These are phyloP conservation scores for Kryphioiulus occultus DNA, from an alignment of 2,888 invertebrate genomes.

Conservation along the genomic window DNA sequence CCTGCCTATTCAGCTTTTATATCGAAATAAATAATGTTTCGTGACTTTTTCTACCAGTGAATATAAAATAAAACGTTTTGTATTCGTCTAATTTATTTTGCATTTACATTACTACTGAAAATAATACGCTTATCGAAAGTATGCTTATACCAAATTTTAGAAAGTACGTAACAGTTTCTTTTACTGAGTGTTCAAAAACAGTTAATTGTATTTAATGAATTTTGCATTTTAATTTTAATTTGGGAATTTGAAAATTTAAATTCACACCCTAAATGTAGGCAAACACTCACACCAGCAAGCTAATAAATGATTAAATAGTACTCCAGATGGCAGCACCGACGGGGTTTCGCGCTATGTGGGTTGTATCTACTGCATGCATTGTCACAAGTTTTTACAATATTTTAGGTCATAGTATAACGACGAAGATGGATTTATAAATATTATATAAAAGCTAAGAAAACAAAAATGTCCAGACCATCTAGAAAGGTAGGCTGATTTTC, in stretches of 20 bases:
- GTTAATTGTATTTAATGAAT: too few species aligned
- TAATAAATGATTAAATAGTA: not conserved
- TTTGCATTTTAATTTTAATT: too few species aligned
- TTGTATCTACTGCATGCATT: not conserved
- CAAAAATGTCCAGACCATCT: conserved; percentile 36
- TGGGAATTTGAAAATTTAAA: too few species aligned
- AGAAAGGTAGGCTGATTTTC: not conserved
- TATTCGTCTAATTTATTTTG: too few species aligned
- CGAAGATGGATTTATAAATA: not conserved
- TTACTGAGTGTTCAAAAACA: too few species aligned
- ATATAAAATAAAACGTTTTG: too few species aligned
- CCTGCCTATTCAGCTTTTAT: not conserved
- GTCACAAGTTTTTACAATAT: not conserved
- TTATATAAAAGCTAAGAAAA: not conserved
- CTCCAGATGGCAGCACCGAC: not conserved
- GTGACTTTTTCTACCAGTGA: too few species aligned
- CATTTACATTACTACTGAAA: too few species aligned
- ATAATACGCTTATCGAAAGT: too few species aligned
- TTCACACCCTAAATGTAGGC: not conserved
- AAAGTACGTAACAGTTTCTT: too few species aligned
- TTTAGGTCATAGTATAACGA: not conserved
- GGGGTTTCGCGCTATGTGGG: too few species aligned
- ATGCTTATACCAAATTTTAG: too few species aligned
- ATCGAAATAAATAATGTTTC: not conserved
- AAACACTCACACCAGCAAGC: not conserved